Conservation (phyloP, 2,888 invertebrate genomes). For the Polydrusus cervinus region DNA sequence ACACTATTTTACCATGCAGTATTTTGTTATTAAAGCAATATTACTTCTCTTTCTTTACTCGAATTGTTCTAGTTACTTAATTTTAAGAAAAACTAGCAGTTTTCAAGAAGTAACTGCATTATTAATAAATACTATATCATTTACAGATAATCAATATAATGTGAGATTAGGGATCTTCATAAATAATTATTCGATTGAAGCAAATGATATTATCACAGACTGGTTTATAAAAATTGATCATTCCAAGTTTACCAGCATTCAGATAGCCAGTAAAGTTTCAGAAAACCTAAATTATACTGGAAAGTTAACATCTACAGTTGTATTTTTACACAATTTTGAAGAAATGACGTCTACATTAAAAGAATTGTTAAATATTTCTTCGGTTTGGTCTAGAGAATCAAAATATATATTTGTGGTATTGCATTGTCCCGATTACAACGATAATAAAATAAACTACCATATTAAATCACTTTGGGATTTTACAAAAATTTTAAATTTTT, state of each 20-base stretch:
- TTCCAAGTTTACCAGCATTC: not conserved
- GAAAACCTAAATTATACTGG: not conserved
- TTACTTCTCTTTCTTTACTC: not conserved
- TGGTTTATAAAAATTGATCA: not conserved
- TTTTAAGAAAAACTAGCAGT: not conserved
- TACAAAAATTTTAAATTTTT: constrained; percentile 1
- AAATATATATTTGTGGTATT: constrained; percentile 2
- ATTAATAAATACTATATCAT: not conserved
- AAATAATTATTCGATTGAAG: not conserved
- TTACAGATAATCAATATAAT: not conserved
- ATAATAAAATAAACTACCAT: not conserved
- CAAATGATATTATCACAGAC: constrained; percentile 6
- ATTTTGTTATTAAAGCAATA: not conserved
- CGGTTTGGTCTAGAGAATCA: constrained; percentile 2
- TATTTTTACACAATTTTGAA: not conserved
- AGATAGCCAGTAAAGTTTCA: not conserved
- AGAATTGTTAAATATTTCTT: not conserved
- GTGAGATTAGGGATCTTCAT: constrained; percentile 13
- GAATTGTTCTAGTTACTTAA: not conserved
- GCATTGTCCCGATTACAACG: not conserved
- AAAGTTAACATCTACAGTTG: not conserved
- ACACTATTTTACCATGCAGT: not conserved
- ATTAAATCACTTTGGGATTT: not conserved
- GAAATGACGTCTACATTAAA: not conserved
- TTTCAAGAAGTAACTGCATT: constrained; percentile 3